These are phyloP conservation scores for Bradypodion pumilum DNA, from an alignment of 2,797 vertebrate genomes.

Conservation along the genomic window DNA sequence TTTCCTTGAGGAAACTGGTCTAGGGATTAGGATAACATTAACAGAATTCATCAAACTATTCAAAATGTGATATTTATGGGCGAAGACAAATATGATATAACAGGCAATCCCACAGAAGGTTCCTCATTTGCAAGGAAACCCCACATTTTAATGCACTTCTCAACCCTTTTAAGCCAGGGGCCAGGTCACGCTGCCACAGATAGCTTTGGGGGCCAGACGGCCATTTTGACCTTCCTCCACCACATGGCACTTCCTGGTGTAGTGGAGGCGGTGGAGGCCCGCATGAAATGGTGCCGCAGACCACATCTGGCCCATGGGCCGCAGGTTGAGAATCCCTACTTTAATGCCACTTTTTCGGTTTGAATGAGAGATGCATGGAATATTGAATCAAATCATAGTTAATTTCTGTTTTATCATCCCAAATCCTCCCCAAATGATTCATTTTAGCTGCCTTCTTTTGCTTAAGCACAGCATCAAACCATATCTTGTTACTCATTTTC, in stretches of 20 bases:
- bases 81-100: not conserved
- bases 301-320: too few species aligned
- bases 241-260: too few species aligned
- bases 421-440: not conserved
- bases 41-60: slow-evolving; percentile 24
- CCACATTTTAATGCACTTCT: too few species aligned
- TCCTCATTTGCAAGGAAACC: not conserved
- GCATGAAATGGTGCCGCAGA: too few species aligned
- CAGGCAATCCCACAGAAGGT: not conserved
- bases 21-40: not conserved
- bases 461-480: not conserved
- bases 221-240: too few species aligned
- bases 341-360: not conserved
- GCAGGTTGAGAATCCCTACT: too few species aligned
- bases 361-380: not conserved
- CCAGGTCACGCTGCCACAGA: too few species aligned
- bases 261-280: too few species aligned
- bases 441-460: not conserved
- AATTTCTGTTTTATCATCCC: not conserved
- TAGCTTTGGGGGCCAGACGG: too few species aligned
- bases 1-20: not conserved
- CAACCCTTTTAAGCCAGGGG: too few species aligned
- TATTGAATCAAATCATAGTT: not conserved
- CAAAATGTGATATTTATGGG: slow-evolving; percentile 3
- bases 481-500: not conserved